These are phyloP conservation scores for Helleia helle DNA, from an alignment of 2,888 invertebrate genomes.

Conservation along the genomic window DNA sequence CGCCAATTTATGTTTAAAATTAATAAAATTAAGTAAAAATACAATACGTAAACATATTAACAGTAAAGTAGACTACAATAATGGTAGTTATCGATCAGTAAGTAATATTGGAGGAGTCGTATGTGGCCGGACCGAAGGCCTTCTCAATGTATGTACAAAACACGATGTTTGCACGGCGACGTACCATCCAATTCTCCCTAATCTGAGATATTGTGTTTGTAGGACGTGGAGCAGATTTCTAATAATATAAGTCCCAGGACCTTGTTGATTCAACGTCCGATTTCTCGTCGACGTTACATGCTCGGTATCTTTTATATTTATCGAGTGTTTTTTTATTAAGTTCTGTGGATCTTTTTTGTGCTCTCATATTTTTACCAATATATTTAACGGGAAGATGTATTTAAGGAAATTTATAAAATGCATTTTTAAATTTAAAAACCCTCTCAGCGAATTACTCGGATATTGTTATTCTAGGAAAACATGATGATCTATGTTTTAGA, in stretches of 20 bases:
- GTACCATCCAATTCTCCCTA: constrained; percentile 28
- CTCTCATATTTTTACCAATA: neutral
- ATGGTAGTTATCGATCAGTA: constrained; percentile 19
- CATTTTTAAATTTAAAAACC: no score
- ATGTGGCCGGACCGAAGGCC: constrained; percentile 28
- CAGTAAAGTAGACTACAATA: no score
- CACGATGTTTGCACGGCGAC: constrained; percentile 29
- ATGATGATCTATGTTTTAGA: no score
- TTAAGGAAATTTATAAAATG: no score
- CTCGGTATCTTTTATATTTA: constrained; percentile 15
- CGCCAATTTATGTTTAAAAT: no score
- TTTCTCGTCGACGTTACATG: constrained; percentile 12
- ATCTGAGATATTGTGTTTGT: constrained; percentile 43
- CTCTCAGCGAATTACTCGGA: no score
- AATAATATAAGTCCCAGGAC: constrained; percentile 23
- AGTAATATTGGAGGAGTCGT: constrained; percentile 26
- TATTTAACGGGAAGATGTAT: no score
- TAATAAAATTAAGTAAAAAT: no score
- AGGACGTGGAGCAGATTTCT: constrained; percentile 23
- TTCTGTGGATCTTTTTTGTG: constrained; percentile 12
- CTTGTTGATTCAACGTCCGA: constrained; percentile 21
- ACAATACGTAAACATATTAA: no score
- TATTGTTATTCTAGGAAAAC: no score
- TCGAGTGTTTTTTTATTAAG: constrained; percentile 14
- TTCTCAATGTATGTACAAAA: constrained; percentile 29